Evolutionary conservation across 2,888 invertebrate genomes (phyloP), one percentile per base, ranked within the genome.

Genomic region (Phortica okadai): DNA sequence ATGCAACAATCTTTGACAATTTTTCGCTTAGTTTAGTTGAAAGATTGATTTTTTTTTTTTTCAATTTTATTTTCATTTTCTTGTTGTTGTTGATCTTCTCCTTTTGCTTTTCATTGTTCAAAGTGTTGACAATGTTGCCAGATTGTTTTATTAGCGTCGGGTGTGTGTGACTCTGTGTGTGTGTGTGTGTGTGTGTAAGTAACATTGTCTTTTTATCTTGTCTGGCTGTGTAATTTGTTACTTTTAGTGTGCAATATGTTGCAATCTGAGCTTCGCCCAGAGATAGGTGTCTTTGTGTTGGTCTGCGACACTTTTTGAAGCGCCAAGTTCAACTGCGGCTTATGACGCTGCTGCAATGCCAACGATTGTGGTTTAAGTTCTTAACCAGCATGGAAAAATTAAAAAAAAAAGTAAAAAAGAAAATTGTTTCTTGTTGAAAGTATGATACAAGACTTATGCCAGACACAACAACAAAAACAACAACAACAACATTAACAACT

Each of bases 121-220:
- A 73, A 25, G 62, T 73, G 62, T 45, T 16, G 59, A 73, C 73
- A 73, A 73, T 62, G 59, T 73, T 73, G 59, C 50, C 73, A 73
- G 62, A 73, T 59, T 73, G 62, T 62, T 56, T 72, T 72, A 56
- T 56, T 72, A 33, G 70, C 54, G 70, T 33, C 41, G 33, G 10
- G 25, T 54, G 67, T 67, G 16, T 67, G 44, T 33, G 10, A 7
- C 59, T 16, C 59, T 21, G 64, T 66, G 1, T 25, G 11, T 41
- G 41, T 25, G 64, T 66, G 8, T 41, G 41, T 66, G 66, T 66
- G 33, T 21, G 42, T 66, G 7, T 14, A 0, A 33, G 66, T 72
- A 33, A 56, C 56, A 72, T 72, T 72, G 70, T 72, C 54, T 70
- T 70, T 45, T 25, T 54, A 21, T 45, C 69, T 70, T 54, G 25